Percentiles rank a stretch among this genome's conserved stretches.
Evolutionary conservation across 2,113 vertebrate species (phyloP).

Genomic region (Saguinus imperator): DNA sequence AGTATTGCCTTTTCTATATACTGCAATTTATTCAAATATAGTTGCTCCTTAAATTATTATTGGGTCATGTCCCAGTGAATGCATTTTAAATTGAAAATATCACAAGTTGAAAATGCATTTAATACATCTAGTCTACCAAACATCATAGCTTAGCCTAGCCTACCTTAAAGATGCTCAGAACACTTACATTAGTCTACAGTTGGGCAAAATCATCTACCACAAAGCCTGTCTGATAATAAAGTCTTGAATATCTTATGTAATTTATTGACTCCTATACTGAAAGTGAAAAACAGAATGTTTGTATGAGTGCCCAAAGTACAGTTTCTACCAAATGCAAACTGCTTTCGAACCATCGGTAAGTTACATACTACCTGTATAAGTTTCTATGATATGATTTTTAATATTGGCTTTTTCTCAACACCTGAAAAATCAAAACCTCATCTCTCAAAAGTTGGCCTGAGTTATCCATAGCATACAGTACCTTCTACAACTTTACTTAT

Average conservation of each 20-base stretch:
- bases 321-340: background rate
- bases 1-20: background rate
- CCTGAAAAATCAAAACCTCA: background rate
- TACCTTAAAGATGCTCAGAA: background rate
- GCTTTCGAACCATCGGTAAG: background rate
- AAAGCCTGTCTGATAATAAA: background rate
- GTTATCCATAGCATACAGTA: background rate
- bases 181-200: background rate
- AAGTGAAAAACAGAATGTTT: background rate
- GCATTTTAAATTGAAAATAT: background rate
- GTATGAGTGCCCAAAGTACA: background rate
- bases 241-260: background rate
- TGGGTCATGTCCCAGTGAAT: background rate
- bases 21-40: background rate
- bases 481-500: background rate
- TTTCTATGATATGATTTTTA: background rate
- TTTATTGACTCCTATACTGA: background rate
- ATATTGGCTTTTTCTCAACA: background rate
- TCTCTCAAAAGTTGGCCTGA: background rate
- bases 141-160: background rate
- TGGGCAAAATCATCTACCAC: background rate
- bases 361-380: background rate
- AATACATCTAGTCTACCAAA: background rate
- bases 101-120: background rate
- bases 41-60: background rate